Base-by-base conservation (phyloP, 2,888 invertebrate genomes). In the Lissocephala sabroskyi region DNA sequence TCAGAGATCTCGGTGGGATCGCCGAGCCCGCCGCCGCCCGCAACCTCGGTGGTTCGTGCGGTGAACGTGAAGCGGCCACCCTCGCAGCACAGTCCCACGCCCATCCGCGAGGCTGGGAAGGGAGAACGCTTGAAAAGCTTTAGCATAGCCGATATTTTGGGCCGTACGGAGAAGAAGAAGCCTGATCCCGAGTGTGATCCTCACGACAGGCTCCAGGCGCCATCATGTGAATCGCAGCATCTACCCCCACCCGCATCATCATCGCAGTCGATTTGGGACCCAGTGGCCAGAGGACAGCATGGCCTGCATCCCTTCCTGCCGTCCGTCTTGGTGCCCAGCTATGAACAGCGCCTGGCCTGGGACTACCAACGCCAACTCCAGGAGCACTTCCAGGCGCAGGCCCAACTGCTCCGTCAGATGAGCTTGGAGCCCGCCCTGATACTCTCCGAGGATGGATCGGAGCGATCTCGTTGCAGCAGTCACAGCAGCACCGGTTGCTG, bases 61-160 rank as follows among this genome's bases (percentile, higher is more conserved):
- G 26, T 65, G 2, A 67, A 90, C 90, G 54, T 73, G n/a, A 82
- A 81, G 52, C 74, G 81, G n/a, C 11, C 75, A 42, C 59, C 75
- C 2, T 23, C 71, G 9, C 41, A 62, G 3, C 64, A 64, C 32
- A 74, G 75, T 39, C 78, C 73, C 17, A 43, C 41, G 10, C 49
- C 54, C 10, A 46, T 73, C 3, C 60, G 70, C 60, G 33, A 36
- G 1, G 42, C 52, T 1, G 62, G 65, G 29, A 80, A 78, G 41
- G 74, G 89, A 23, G 88, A 91, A 47, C 93, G 95, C 7, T 92
- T 96, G 30, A 95, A 95, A 84, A 94, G 95, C 82, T 96, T 96
- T 84, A 93, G 94, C 44, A 96, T 96, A 54, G 87, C 92, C 81
- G 96, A 96, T 86, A 96, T 96, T 81, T 86, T 96, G 59, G 94